Base-by-base conservation (phyloP, 2,113 vertebrate genomes). In the Amphilophus citrinellus region DNA sequence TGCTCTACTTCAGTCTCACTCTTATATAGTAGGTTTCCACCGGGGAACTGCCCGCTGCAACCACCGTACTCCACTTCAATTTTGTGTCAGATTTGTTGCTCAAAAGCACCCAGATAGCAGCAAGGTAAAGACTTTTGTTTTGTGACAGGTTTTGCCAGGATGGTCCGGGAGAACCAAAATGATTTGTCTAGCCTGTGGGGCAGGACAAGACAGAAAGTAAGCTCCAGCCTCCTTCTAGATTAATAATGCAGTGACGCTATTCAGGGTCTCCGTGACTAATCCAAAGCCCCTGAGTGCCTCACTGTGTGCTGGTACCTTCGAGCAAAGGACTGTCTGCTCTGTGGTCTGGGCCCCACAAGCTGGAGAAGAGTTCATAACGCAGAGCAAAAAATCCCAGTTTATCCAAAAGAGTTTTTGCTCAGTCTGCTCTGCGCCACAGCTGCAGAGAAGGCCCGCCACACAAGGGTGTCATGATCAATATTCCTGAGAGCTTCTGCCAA, bases 381-480 rank as follows among this genome's bases (percentile, higher is more conserved):
- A 17, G 61, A 30, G 77, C 79, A 27, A 61, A 47, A 80, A 90
- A 83, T 88, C 76, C 76, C 58, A 37, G 58, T 82, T 37, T n/a
- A 47, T 35, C 10, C 73, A 11, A 32, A 88, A 76, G 76, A 61
- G 66, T 50, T 58, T 57, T 39, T 32, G 79, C 61, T 77, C 88
- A 30, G 47, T 87, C 79, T 76, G 50, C 32, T 58, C 22, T 79
- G 81, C 77, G 83, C 61, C 8, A 57, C 76, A 57, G 73, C 84
- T 76, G 79, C 86, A 85, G 62, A 83, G 82, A 78, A 77, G 63
- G 84, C 14, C 82, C 63, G 59, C 68, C 77, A 86, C 90, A 89
- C 86, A 82, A 79, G 65, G 79, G 87, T 90, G 87, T 90, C 88
- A 84, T 80, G 87, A 95, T 95, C 93, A 94, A 92, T 95, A 95